Percentiles rank a stretch among this genome's conserved stretches.
Conservation (phyloP, 2,888 invertebrate genomes). For the Tyria jacobaeae region DNA sequence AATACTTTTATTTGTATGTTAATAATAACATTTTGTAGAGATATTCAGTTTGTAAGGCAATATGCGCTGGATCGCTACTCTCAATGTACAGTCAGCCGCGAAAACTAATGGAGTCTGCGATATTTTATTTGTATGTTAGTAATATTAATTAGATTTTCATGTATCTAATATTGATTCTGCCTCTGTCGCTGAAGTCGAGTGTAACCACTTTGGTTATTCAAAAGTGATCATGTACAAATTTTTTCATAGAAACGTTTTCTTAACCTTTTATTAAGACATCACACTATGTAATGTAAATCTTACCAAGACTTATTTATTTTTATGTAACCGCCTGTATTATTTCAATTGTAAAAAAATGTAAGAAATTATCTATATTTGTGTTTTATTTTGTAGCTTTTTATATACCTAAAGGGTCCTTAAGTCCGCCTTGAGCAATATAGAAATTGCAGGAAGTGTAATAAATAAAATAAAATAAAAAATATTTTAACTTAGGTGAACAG, state of each 20-base stretch:
- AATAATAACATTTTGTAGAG: slow-evolving; percentile 22
- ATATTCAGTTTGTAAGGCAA: slow-evolving; percentile 18
- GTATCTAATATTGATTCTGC: slow-evolving; percentile 2
- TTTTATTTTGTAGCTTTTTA: slow-evolving; percentile 48
- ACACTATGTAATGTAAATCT: slow-evolving; percentile 64
- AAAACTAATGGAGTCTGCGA: slow-evolving; percentile 13
- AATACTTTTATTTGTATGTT: slow-evolving; percentile 25
- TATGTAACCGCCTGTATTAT: slow-evolving; percentile 86
- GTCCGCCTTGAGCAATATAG: no score
- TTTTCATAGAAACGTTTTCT: slow-evolving; percentile 40
- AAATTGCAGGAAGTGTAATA: no score
- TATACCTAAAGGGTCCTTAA: no score
- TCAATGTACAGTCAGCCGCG: slow-evolving; percentile 28
- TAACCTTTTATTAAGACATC: slow-evolving; percentile 59
- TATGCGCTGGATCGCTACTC: slow-evolving; percentile 44
- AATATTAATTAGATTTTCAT: slow-evolving; percentile 18
- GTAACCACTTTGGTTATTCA: slow-evolving; percentile 33
- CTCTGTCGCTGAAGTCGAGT: slow-evolving; percentile 26
- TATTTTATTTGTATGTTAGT: slow-evolving; percentile 12
- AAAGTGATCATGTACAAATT: slow-evolving; percentile 42
- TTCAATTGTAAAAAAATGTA: slow-evolving; percentile 85
- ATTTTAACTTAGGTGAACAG: no score
- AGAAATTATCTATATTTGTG: slow-evolving; percentile 72
- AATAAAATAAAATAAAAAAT: no score
- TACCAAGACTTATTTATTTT: slow-evolving; percentile 79